A percentile compares a stretch with the other conserved stretches of the same genome.
These are phyloP conservation scores for Prosapia bicincta DNA, from an alignment of 2,888 invertebrate genomes.

Conservation along the genomic window DNA sequence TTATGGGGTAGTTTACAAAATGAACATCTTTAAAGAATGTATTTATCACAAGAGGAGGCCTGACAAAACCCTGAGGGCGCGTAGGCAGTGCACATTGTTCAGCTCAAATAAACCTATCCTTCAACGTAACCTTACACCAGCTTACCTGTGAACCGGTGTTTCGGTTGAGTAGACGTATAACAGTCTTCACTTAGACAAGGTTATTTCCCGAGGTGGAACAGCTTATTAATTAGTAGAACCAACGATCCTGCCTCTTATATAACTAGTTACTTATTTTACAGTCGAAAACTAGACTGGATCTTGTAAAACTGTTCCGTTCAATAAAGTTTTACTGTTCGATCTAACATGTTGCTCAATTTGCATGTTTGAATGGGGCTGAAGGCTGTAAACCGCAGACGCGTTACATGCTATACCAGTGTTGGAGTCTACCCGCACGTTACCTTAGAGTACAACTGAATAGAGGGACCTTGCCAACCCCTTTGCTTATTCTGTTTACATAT, in stretches of 20 bases:
- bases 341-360: background rate
- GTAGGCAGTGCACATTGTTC: too few relatives aligned
- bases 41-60: too few relatives aligned
- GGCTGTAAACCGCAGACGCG: background rate
- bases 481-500: too few relatives aligned
- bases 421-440: background rate
- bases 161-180: background rate
- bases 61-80: too few relatives aligned
- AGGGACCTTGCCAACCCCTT: too few relatives aligned
- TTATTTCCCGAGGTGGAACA: background rate
- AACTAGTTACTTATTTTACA: constrained; percentile 2
- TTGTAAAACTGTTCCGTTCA: background rate
- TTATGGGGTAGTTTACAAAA: too few relatives aligned
- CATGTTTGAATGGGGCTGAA: background rate
- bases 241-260: background rate
- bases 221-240: background rate
- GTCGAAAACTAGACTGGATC: background rate
- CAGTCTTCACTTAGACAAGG: background rate
- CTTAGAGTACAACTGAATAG: too few relatives aligned
- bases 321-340: background rate
- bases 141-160: background rate
- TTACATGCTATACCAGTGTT: background rate
- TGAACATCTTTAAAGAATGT: too few relatives aligned
- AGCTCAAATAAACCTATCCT: background rate
- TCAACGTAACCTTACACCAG: background rate